Base-by-base conservation (phyloP, 2,797 vertebrate genomes). In the Sebastes vulpes region DNA sequence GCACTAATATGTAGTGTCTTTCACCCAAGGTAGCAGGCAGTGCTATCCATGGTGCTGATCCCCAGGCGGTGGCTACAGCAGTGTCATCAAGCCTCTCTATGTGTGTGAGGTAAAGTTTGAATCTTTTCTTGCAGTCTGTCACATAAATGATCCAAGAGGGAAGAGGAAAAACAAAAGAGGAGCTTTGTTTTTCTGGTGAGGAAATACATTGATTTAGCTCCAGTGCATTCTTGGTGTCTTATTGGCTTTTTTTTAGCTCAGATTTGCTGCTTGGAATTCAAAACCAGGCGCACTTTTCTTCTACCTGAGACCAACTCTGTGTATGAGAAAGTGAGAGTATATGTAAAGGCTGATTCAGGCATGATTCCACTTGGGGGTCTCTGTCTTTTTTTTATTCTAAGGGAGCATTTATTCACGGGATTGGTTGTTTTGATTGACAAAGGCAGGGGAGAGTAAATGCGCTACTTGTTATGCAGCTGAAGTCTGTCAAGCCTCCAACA, bases 381-480 rank as follows among this genome's bases (percentile, higher is more conserved):
- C 32, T 75, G 54, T 79, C 65, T 74, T 26, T 77, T 3, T 3
- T 28, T 72, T 64, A 0, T 35, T 76, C 72, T 65, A 64, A 72
- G 70, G 82, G 63, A 65, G 89, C 84, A 82, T 93, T 93, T 94
- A 93, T 94, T 87, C 86, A 87, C 81, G 38, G 82, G 86, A 86
- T 89, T 88, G 87, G 68, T 89, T 94, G 89, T 92, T 94, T 92
- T 94, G 91, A 93, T 91, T 95, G 93, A 95, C 93, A 94, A 92
- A 93, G 85, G 88, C 91, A 89, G 77, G 72, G 68, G 75, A 89
- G 92, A 91, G 88, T 91, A 90, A 95, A 93, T 84, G 90, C 35
- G 8, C 92, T 94, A 94, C 92, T 95, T 96, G 92, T 93, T 93
- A 96, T 96, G 93, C 94, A 94, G 93, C 91, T 84, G 93, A 92